Evolutionary conservation across 23 tunicate genomes (phyloP).

Genomic region (Oikopleura albicans): DNA sequence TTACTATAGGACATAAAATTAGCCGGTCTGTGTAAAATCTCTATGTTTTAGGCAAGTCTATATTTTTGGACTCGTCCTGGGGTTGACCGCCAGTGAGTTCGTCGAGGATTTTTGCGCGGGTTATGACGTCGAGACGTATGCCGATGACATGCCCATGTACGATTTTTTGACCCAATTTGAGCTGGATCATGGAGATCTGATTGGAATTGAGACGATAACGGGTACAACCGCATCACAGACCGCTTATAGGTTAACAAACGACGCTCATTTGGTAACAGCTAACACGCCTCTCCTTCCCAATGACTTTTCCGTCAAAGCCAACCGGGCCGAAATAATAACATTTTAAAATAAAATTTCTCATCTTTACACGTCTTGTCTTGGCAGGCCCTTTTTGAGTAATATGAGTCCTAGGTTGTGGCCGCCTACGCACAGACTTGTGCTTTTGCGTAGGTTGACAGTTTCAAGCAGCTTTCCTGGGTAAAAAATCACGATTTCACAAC

Average conservation of each 20-base stretch:
- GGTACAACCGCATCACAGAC: neutral
- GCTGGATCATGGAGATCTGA: neutral
- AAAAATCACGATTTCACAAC: too few relatives aligned
- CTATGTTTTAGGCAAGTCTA: too few relatives aligned
- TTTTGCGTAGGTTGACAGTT: too few relatives aligned
- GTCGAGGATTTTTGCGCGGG: constrained; percentile 9
- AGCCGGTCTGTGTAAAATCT: too few relatives aligned
- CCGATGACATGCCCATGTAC: neutral
- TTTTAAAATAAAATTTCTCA: too few relatives aligned
- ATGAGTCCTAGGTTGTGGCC: too few relatives aligned
- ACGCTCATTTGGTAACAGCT: neutral
- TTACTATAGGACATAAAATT: too few relatives aligned
- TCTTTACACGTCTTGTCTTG: too few relatives aligned
- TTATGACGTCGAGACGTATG: neutral
- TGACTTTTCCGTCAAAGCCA: neutral
- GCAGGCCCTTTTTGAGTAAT: too few relatives aligned
- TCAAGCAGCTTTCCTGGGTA: too few relatives aligned
- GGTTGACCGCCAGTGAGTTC: neutral
- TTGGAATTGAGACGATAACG: neutral
- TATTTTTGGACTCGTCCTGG: neutral
- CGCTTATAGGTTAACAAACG: neutral
- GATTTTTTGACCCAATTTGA: constrained; percentile 8
- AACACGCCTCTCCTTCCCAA: neutral
- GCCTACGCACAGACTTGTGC: too few relatives aligned
- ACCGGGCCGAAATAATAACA: too few relatives aligned